Evolutionary conservation across 2,113 vertebrate genomes (phyloP), one percentile per base, ranked within the genome.

Genomic region (Nyctibius bracteatus): DNA sequence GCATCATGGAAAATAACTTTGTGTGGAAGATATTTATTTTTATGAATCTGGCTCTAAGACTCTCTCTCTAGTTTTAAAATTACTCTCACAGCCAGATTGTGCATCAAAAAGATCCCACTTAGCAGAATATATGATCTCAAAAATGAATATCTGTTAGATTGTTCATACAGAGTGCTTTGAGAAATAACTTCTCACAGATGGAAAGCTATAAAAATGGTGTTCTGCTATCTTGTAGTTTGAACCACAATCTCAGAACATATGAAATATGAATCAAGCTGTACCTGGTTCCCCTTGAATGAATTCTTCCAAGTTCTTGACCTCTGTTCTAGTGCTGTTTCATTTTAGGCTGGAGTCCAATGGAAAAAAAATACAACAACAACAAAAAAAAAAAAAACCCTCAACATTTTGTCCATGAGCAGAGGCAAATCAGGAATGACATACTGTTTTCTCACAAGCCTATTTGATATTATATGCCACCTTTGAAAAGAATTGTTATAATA

Each of bases 221-320:
- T 97, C 96, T 98, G 97, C 96, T 98, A 97, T 98, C 98, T 98
- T 91, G 44, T 97, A 97, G 96, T 75, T 90, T 96, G 95, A 98
- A 97, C 92, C 96, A 91, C 89, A 97, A 81, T 97, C 98, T 97
- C 97, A 96, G 97, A 98, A 93, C 86, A 92, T 92, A 97, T 98
- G 97, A 98, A 98, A 98, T 98, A 98, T 88, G 98, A 98, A 98
- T 98, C 98, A 98, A 98, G 97, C 94, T 98, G 97, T 98, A 97
- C 96, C 96, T 98, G 95, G 93, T 97, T 97, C 96, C 8, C 37
- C 75, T 86, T 88, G 96, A 96, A 96, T 86, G 84, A 97, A 79
- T 94, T 95, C 75, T 97, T 98, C 95, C 93, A 98, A 97, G 94
- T 95, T 96, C 96, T 94, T 97, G 96, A 98, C 96, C 97, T 96